phyloP scores from a whole-genome alignment of 2,888 invertebrate species.

The Phlogophora meticulosa region DNA sequence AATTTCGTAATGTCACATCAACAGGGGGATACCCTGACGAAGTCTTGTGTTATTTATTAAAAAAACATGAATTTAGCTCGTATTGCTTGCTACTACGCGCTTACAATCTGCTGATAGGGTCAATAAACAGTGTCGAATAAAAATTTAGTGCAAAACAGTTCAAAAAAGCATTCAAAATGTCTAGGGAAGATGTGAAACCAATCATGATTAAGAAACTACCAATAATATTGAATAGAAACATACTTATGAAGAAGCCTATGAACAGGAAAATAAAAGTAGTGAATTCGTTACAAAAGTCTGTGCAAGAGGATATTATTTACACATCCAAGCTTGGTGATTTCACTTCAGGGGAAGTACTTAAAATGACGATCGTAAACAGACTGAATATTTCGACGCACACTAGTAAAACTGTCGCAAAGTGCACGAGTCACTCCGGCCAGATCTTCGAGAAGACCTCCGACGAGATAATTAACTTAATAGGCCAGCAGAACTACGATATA shows the following conservation, averaged over 20 bases:
- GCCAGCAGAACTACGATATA: slow-evolving; percentile 80
- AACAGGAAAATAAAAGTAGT: slow-evolving; percentile 46
- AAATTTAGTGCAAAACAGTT: slow-evolving; percentile 6
- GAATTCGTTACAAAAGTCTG: slow-evolving; percentile 26
- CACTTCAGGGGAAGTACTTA: slow-evolving; percentile 74
- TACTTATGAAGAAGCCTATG: slow-evolving; percentile 46
- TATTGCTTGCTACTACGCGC: not conserved
- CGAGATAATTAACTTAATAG: slow-evolving; percentile 76
- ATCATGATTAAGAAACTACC: slow-evolving; percentile 55
- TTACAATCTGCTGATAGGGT: not conserved
- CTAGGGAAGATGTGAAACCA: slow-evolving; percentile 46
- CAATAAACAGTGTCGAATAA: slow-evolving; percentile 35
- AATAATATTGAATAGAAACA: slow-evolving; percentile 50
- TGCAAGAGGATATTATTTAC: slow-evolving; percentile 58
- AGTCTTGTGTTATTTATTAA: slow-evolving; percentile 20
- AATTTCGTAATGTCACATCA: slow-evolving; percentile 6
- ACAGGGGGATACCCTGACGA: slow-evolving; percentile 58
- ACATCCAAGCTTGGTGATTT: slow-evolving; percentile 68
- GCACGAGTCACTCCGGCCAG: slow-evolving; percentile 50
- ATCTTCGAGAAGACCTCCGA: slow-evolving; percentile 77
- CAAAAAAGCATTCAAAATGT: slow-evolving; percentile 46
- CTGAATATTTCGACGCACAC: slow-evolving; percentile 69
- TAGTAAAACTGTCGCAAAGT: slow-evolving; percentile 76
- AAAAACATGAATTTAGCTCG: slow-evolving; percentile 31
- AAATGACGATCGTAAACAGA: slow-evolving; percentile 72